Evolutionary conservation across 1,140 invertebrate species (phyloP).

Genomic region (Uloborus diversus): DNA sequence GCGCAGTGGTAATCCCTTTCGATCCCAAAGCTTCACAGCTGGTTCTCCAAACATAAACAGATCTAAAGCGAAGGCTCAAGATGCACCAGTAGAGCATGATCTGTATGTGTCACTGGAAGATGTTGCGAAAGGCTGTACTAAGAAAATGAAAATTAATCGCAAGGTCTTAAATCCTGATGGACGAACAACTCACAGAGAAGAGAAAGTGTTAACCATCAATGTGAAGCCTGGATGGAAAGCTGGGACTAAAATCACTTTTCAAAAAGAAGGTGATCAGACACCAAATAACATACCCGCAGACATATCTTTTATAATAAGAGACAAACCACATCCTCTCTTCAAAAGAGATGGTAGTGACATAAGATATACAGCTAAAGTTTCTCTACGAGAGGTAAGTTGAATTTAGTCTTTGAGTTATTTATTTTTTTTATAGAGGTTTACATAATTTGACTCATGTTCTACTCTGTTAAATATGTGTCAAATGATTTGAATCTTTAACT

Average conservation of each 20-base stretch:
- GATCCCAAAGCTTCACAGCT: conserved; percentile 90
- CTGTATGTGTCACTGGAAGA: conserved; percentile 93
- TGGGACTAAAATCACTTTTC: conserved; percentile 99
- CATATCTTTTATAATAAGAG: conserved; percentile 98
- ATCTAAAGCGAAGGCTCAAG: conserved; percentile 70
- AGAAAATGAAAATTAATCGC: conserved; percentile 99
- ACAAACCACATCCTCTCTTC: conserved; percentile 94
- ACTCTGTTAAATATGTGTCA: not conserved
- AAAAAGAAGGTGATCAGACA: conserved; percentile 96
- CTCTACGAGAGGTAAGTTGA: conserved; percentile 83
- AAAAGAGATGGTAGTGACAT: conserved; percentile 96
- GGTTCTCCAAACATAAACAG: conserved; percentile 66
- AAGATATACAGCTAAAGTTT: conserved; percentile 88
- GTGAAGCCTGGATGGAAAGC: conserved; percentile 99
- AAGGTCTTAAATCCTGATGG: conserved; percentile 88
- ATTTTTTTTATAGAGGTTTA: not conserved
- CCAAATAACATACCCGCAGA: conserved; percentile 97
- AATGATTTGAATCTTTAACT: not conserved
- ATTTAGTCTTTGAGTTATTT: not conserved
- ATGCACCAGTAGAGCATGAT: conserved; percentile 96
- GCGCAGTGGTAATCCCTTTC: conserved; percentile 59
- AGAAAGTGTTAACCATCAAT: conserved; percentile 97
- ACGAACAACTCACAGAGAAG: conserved; percentile 82
- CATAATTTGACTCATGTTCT: not conserved
- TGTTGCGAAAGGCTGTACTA: conserved; percentile 90